These are phyloP conservation scores for Forbesichthys papilliferus DNA, from an alignment of 2,113 vertebrate species.

Conservation along the genomic window DNA sequence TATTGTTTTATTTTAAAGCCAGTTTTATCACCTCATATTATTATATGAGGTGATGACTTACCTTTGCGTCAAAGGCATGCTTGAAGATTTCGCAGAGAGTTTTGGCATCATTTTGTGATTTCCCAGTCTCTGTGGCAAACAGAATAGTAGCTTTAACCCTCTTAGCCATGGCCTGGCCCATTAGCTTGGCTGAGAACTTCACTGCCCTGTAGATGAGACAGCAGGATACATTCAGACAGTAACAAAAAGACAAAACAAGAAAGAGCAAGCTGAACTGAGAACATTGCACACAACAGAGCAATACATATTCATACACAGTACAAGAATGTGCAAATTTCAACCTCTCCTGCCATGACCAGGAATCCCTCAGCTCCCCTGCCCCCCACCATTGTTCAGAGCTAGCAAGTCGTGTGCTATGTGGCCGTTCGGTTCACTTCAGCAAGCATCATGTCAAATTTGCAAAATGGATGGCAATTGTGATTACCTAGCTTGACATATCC, in stretches of 20 bases:
- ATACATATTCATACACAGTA: background rate
- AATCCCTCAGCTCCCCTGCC: background rate
- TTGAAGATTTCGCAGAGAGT: slow-evolving; percentile 99
- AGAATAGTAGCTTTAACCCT: slow-evolving; percentile 97
- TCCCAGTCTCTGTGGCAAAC: slow-evolving; percentile 94
- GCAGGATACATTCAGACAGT: background rate
- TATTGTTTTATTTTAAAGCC: background rate
- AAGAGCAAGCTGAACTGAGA: background rate
- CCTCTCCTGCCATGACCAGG: background rate
- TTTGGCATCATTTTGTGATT: slow-evolving; percentile 95
- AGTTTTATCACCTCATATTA: background rate
- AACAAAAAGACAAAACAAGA: background rate
- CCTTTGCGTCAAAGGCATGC: slow-evolving; percentile 97
- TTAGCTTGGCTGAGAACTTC: slow-evolving; percentile 97
- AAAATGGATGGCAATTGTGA: slow-evolving; percentile 54
- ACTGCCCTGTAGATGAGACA: slow-evolving; percentile 82
- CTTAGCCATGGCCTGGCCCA: slow-evolving; percentile 99
- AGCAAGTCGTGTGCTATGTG: background rate
- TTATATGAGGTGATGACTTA: slow-evolving; percentile 66
- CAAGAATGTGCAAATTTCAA: background rate
- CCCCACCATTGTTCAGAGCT: background rate
- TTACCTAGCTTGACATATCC: slow-evolving; percentile 65
- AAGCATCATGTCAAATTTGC: slow-evolving; percentile 32
- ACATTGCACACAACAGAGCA: background rate
- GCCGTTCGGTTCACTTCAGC: slow-evolving; percentile 13